Base-by-base conservation (phyloP, 2,888 invertebrate species). In the Sesamia inferens region DNA sequence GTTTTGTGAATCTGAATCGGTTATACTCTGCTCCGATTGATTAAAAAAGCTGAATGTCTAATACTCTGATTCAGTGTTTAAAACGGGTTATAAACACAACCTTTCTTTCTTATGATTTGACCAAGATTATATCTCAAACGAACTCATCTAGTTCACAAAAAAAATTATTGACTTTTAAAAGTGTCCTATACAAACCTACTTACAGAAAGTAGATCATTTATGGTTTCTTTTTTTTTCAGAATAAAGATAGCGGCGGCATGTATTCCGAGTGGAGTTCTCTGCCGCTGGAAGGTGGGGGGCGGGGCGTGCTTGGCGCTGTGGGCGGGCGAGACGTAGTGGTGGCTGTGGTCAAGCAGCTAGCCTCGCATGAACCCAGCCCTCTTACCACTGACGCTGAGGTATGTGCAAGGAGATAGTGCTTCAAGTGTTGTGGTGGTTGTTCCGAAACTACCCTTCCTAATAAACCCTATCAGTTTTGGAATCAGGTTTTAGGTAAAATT, bases 361-460 rank as follows among this genome's bases (percentile, higher is more conserved):
- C 98, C 2, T 98, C 98, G 83, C 98, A 98, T 80, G 98, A 99
- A 88, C 98, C 98, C 7, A 99, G 99, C 90, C 97, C 97, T 48
- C 96, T 99, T 71, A 97, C 97, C 42, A 98, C 98, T 66, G 99
- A 99, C 92, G 97, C 96, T 90, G 99, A 99, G 97, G 99, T 98
- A 91, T 59, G 74, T 64, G 22, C 10, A 7, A 22, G 19, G 19
- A 22, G 11, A 47, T 22, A 42, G 14, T 44, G 13, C 8, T 7
- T 7, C 0, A 42, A 42, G 42, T 42, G 42, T 4, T 3, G 42
- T 42, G 42, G 42, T 42, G 42, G 42, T 42, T 42, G 8, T 42
- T 42, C 8, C 5, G 42, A 42, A 42, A 42, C 42, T 42, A 5
- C 42, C 42, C 42, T 42, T 42, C 42, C 42, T 42, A 42, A 42